phyloP scores from a whole-genome alignment of 1,140 invertebrate genomes.

The Portunus trituberculatus region DNA sequence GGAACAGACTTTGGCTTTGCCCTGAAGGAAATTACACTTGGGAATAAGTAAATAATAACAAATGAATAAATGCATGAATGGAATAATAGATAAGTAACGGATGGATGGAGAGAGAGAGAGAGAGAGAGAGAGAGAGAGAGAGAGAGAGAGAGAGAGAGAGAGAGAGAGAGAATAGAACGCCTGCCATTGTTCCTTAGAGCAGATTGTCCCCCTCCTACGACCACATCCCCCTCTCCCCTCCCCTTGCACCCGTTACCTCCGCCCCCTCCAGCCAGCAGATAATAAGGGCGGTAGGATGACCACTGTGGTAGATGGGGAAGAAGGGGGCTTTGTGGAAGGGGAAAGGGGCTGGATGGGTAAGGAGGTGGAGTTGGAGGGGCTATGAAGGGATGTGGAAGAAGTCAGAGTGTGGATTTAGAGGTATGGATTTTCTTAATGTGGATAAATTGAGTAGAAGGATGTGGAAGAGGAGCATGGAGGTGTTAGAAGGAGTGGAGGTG shows the following conservation, averaged over 20 bases:
- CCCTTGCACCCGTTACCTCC: too few relatives aligned
- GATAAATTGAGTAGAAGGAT: not conserved
- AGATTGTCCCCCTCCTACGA: too few relatives aligned
- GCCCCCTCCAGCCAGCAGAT: not conserved
- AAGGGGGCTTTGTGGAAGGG: not conserved
- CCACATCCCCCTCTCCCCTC: too few relatives aligned
- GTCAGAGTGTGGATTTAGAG: too few relatives aligned
- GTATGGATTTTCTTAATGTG: too few relatives aligned
- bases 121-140: constrained; percentile 25
- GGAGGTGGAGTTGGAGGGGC: not conserved
- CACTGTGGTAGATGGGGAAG: not conserved
- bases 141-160: constrained; percentile 9
- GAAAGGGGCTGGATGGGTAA: not conserved
- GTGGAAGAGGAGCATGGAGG: not conserved
- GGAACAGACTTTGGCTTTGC: too few relatives aligned
- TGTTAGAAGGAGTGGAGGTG: not conserved
- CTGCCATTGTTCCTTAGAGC: not conserved
- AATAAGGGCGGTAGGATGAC: not conserved
- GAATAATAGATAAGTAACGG: not conserved
- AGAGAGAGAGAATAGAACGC: not conserved
- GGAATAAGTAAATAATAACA: not conserved
- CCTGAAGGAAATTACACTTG: not conserved
- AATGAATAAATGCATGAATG: not conserved
- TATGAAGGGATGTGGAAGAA: not conserved
- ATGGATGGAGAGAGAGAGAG: not conserved